A percentile compares a stretch with the other conserved stretches of the same genome.
These are phyloP conservation scores for Agyllia agylla DNA, from an alignment of 2,888 invertebrate genomes.

Conservation along the genomic window DNA sequence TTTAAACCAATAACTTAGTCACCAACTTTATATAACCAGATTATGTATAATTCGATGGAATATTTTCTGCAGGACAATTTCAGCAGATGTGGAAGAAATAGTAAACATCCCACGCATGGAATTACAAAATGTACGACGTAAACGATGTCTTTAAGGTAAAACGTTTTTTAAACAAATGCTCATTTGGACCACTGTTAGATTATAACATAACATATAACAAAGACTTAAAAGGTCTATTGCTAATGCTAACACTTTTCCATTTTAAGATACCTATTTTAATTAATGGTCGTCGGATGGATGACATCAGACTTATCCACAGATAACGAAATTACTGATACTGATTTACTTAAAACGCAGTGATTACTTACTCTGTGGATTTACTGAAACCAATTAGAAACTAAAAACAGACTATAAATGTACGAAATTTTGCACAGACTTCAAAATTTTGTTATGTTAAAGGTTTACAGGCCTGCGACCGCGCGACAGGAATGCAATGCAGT, in stretches of 20 bases:
- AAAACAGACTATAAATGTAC: background rate
- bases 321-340: background rate
- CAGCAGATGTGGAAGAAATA: constrained; percentile 42
- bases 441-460: no score
- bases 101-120: constrained; percentile 87
- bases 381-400: background rate
- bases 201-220: background rate
- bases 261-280: constrained; percentile 31
- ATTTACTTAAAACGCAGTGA: no score
- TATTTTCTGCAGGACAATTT: constrained; percentile 18
- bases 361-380: no score
- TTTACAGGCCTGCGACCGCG: no score
- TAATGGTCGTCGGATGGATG: constrained; percentile 78
- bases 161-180: background rate
- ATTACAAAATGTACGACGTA: constrained; percentile 79
- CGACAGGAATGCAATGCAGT: no score
- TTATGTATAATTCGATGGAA: background rate
- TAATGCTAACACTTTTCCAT: constrained; percentile 16
- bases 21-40: background rate
- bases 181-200: background rate
- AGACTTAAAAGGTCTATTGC: background rate
- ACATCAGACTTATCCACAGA: constrained; percentile 77
- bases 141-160: background rate
- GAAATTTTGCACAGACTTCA: no score
- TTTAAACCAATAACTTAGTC: constrained; percentile 72